A percentile compares a stretch with the other conserved stretches of the same genome.
phyloP scores from a whole-genome alignment of 2,888 invertebrate species.

The Brenthis daphne region DNA sequence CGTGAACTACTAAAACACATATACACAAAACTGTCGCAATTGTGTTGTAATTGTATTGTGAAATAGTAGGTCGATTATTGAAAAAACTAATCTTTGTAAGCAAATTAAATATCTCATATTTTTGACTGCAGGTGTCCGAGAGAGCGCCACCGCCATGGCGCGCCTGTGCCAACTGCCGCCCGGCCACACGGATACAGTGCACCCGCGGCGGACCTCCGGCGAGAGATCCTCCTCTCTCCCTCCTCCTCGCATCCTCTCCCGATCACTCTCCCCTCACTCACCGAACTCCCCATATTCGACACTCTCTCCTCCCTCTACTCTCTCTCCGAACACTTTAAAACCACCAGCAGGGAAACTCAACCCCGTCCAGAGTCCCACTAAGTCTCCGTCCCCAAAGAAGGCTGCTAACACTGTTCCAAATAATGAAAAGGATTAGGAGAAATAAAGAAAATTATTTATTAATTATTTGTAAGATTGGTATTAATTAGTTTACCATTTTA shows the following conservation, averaged over 20 bases:
- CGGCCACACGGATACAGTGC: slow-evolving; percentile 44
- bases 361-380: neutral
- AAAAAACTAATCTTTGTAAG: too few species aligned
- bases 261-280: slow-evolving; percentile 23
- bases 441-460: neutral
- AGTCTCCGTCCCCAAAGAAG: neutral
- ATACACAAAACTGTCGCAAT: too few species aligned
- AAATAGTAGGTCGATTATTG: too few species aligned
- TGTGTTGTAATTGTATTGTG: too few species aligned
- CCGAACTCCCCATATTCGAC: neutral
- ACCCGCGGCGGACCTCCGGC: slow-evolving; percentile 16
- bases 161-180: slow-evolving; percentile 61
- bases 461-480: too few species aligned
- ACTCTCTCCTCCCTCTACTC: neutral
- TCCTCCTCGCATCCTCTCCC: slow-evolving; percentile 53
- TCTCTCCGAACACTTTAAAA: slow-evolving; percentile 1
- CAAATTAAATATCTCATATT: neutral
- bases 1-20: too few species aligned
- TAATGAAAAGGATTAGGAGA: neutral
- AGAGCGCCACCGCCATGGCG: slow-evolving; percentile 70
- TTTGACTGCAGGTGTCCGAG: slow-evolving; percentile 60
- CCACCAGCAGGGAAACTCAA: neutral
- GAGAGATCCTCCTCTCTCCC: slow-evolving; percentile 60
- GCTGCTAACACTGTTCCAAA: neutral
- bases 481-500: too few species aligned